Evolutionary conservation across 2,113 vertebrate genomes (phyloP), one percentile per base, ranked within the genome.

Genomic region (Bufo gargarizans): DNA sequence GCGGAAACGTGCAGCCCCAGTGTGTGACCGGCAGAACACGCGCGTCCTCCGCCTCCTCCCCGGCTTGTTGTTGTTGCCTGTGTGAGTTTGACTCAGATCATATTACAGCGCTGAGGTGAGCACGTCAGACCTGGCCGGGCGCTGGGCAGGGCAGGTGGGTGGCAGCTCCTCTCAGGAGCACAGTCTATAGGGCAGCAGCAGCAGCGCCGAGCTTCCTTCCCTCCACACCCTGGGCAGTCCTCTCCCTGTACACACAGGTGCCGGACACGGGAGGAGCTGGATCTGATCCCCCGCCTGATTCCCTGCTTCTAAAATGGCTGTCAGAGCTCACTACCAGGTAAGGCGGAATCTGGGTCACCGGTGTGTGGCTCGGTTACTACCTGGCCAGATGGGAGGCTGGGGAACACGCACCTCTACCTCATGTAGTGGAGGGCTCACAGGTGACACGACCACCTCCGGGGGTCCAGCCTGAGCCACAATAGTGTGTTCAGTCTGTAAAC

Each of bases 261-360:
- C 86, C 33, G 59, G 58, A 86, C 58, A 17, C 55, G 85, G 61
- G 65, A 71, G 77, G 69, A 55, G n/a, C 86, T 74, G 79, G 78
- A 76, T 72, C 45, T 4, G 20, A n/a, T 3, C 61, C 61, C 59
- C 86, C 20, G 77, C 77, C 86, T 81, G 77, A 67, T 47, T 72
- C 49, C 63, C 55, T 74, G 69, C 45, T 83, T 47, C 80, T 83
- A 77, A 83, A 77, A 88, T 88, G 87, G 87, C 87, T 88, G 80
- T 88, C 87, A 83, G 87, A 84, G 1, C 87, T 88, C 80, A 77
- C 58, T 77, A 77, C 47, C 87, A 88, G 80, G 87, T 88, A 88
- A 88, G 86, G 55, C 67, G 43, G 79, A 74, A 88, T 82, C 17
- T 88, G 86, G 86, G 79, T 82, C 86, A 82, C 22, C 63, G 17